Base-by-base conservation (phyloP, 23 tunicate genomes). In the Halocynthia roretzi region DNA sequence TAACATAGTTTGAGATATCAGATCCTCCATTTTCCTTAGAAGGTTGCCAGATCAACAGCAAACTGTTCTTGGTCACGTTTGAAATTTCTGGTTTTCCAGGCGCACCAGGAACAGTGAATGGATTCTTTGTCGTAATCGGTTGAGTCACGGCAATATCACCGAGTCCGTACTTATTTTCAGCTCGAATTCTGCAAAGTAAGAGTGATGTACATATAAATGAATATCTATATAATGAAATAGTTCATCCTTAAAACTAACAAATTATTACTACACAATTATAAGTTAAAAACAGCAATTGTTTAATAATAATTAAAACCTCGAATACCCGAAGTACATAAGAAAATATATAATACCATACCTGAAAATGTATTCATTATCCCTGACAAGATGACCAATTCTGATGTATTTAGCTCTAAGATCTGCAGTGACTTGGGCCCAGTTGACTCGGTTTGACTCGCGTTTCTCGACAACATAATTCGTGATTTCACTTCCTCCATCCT, bases 81-180 rank as follows among this genome's bases (percentile, higher is more conserved):
- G 82, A 61, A 5, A 71, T 58, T 69, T 84, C 87, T 12, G 94
- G 95, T 76, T 88, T 88, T 18, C 83, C 85, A 22, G 95, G 94
- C 19, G 87, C 67, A 14, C 80, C 91, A 20, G 99, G 99, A 4
- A 84, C 82, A 50, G 86, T 79, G 78, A 87, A 94, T 19, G 99
- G 99, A 68, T 94, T 94, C 51, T 77, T 81, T 7, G 86, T 82
- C 14, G 65, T 68, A 52, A 94, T 66, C 8, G 95, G 78, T 12
- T 55, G 21, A 7, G 99, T 83, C 71, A 83, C 93, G 11, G 83
- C 67, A 19, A 81, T 71, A 67, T 94, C 91, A 48, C 99, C 95
- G 65, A 84, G 84, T 8, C 99, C 99, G 53, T 78, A 83, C 70
- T 88, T 88, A 82, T 89, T 89, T 72, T 94, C 96, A 71, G 99